These are phyloP conservation scores for Eupithecia pulchellata DNA, from an alignment of 2,888 invertebrate genomes.

Conservation along the genomic window DNA sequence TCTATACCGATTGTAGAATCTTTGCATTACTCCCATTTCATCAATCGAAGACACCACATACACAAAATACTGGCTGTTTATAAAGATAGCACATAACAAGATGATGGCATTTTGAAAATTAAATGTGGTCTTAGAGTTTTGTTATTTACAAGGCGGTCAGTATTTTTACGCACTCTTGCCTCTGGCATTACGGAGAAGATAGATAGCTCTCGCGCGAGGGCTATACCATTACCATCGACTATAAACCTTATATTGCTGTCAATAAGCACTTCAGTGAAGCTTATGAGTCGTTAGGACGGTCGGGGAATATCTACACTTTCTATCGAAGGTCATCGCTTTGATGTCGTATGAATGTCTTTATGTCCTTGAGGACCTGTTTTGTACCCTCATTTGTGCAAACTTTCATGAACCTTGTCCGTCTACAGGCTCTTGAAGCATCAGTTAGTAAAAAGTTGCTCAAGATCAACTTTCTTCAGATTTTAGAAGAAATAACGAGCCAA, in stretches of 20 bases:
- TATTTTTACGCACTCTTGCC: not conserved
- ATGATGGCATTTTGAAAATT: no score
- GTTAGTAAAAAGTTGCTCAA: not conserved
- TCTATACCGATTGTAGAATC: not conserved
- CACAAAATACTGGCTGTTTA: not conserved
- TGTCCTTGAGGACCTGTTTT: constrained; percentile 2
- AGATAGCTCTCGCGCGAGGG: not conserved
- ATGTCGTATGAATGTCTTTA: constrained; percentile 5
- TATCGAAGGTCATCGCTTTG: constrained; percentile 9
- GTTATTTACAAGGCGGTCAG: not conserved
- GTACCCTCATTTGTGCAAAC: not conserved
- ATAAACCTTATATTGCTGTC: constrained; percentile 4
- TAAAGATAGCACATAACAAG: no score
- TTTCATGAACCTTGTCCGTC: not conserved
- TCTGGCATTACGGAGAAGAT: not conserved
- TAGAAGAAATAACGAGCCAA: not conserved
- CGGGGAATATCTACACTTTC: not conserved
- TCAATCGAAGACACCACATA: not conserved
- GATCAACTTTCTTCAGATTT: not conserved
- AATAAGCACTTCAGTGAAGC: constrained; percentile 1
- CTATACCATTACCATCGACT: constrained; percentile 1
- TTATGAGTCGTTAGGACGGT: constrained; percentile 3
- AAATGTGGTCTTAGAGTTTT: not conserved
- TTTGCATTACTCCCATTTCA: not conserved
- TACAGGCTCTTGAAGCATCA: not conserved